Evolutionary conservation across 2,797 vertebrate species (phyloP).

Genomic region (Delichon dasypus): DNA sequence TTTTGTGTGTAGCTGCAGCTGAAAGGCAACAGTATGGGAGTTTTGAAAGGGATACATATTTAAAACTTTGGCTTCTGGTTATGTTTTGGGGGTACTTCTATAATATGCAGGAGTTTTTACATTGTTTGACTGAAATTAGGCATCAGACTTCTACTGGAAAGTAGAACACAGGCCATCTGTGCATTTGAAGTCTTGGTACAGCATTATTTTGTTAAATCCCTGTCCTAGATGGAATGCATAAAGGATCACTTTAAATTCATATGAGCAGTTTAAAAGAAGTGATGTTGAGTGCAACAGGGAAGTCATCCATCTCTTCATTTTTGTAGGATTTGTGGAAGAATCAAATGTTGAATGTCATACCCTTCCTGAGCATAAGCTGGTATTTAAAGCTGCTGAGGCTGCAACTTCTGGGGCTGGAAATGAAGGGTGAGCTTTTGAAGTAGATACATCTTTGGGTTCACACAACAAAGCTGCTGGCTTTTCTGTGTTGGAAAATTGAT

Average conservation of each 20-base stretch:
- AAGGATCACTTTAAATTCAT: neutral
- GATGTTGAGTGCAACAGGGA: neutral
- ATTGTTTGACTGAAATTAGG: neutral
- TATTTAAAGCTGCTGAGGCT: constrained; percentile 35
- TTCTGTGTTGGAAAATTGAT: neutral
- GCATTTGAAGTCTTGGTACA: neutral
- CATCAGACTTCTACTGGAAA: neutral
- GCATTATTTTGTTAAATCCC: neutral
- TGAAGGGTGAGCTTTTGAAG: constrained; percentile 47
- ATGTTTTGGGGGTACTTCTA: neutral
- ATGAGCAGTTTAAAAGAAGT: neutral
- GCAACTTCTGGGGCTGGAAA: neutral
- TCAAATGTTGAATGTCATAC: constrained; percentile 58
- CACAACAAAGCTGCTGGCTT: neutral
- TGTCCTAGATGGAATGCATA: neutral
- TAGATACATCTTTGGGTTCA: neutral
- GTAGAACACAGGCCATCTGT: neutral
- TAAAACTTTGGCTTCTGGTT: neutral
- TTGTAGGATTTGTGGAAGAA: constrained; percentile 65
- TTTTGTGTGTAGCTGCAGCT: neutral
- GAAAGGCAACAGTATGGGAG: neutral
- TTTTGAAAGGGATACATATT: neutral
- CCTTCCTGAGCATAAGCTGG: constrained; percentile 63
- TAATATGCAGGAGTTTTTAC: neutral
- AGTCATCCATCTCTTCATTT: neutral